Evolutionary conservation across 2,797 vertebrate genomes (phyloP).

Genomic region (Hoplostethus mediterraneus): DNA sequence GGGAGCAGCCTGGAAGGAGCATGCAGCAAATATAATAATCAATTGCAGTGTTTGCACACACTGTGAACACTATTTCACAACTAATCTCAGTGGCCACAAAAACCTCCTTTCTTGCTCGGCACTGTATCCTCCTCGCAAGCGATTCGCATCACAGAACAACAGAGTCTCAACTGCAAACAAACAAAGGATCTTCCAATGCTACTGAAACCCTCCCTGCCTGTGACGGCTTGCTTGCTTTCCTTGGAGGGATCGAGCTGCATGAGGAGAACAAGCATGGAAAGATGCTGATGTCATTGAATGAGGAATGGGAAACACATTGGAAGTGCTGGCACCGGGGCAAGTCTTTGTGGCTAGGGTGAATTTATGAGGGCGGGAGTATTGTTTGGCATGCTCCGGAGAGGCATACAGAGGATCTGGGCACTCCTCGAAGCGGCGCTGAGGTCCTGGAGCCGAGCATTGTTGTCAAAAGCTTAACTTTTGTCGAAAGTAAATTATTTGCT

Average conservation of each 20-base stretch:
- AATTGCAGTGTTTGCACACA: neutral
- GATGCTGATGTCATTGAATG: slow-evolving; percentile 75
- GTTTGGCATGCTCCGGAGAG: slow-evolving; percentile 52
- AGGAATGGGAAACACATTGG: slow-evolving; percentile 82
- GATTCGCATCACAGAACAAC: slow-evolving; percentile 5
- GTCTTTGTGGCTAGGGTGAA: slow-evolving; percentile 76
- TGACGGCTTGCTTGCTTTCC: slow-evolving; percentile 59
- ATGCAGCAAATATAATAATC: slow-evolving; percentile 16
- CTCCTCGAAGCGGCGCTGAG: neutral
- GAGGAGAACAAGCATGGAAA: slow-evolving; percentile 65
- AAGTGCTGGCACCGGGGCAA: slow-evolving; percentile 65
- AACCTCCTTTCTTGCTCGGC: neutral
- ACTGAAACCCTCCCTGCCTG: slow-evolving; percentile 11
- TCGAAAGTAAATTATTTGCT: neutral
- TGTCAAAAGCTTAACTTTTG: neutral
- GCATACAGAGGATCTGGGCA: slow-evolving; percentile 28
- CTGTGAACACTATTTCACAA: neutral
- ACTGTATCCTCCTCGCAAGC: neutral
- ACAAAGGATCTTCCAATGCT: slow-evolving; percentile 11
- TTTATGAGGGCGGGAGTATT: slow-evolving; percentile 61
- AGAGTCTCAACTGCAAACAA: neutral
- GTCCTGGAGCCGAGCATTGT: neutral
- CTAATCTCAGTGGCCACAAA: neutral
- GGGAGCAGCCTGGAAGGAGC: slow-evolving; percentile 71
- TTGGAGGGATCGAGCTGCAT: slow-evolving; percentile 34